Percentiles rank a stretch among this genome's conserved stretches.
These are phyloP conservation scores for Drosophila mauritiana DNA, from an alignment of 1,140 invertebrate genomes.

Conservation along the genomic window DNA sequence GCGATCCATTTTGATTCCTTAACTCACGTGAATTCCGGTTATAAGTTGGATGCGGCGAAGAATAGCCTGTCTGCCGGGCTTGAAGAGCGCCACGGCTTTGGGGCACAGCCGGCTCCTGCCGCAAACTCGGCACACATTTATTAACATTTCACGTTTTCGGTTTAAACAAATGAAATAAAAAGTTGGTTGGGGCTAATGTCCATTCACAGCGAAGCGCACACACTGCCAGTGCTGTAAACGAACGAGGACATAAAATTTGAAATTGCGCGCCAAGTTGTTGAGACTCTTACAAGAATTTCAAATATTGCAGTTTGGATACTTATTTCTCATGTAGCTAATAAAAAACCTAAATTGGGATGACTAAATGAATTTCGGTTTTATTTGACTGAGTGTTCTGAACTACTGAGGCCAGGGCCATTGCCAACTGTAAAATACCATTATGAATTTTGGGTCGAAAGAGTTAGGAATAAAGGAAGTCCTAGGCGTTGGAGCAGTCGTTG, in stretches of 20 bases:
- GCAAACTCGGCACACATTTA: constrained; percentile 36
- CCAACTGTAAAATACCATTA: neutral
- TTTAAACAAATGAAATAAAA: constrained; percentile 13
- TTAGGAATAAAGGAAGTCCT: neutral
- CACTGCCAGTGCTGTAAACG: constrained; percentile 3
- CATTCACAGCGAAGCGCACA: constrained; percentile 1
- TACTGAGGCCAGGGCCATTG: neutral
- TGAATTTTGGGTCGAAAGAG: neutral
- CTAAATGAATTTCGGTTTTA: constrained; percentile 9
- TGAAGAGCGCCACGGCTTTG: constrained; percentile 30
- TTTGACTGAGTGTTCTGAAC: neutral
- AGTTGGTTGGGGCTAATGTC: neutral
- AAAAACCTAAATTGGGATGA: neutral
- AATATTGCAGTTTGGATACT: neutral
- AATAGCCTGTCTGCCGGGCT: constrained; percentile 8
- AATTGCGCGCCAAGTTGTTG: neutral
- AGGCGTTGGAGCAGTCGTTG: constrained; percentile 64
- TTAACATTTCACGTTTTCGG: constrained; percentile 22
- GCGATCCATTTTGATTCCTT: constrained; percentile 4
- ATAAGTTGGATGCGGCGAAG: constrained; percentile 27
- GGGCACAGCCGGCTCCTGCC: constrained; percentile 21
- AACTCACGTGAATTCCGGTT: constrained; percentile 31
- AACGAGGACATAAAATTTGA: neutral
- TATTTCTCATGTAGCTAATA: neutral
- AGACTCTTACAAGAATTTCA: neutral